These are phyloP conservation scores for Plestiodon gilberti DNA, from an alignment of 2,113 vertebrate species.

Conservation along the genomic window DNA sequence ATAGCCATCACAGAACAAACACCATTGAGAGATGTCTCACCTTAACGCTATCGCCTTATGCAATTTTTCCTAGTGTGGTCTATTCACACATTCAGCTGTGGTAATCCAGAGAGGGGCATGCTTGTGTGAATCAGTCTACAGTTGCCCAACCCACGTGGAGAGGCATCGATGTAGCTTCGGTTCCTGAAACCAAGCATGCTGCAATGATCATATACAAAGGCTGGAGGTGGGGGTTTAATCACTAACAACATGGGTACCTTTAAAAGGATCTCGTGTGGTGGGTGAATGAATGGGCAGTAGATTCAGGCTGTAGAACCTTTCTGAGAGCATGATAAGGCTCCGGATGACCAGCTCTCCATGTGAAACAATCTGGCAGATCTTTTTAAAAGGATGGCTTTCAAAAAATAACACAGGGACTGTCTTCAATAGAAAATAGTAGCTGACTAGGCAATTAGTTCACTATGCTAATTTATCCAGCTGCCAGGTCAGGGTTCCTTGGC, in stretches of 20 bases:
- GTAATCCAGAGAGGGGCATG: no score
- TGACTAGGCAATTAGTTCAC: constrained; percentile 72
- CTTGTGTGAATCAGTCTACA: no score
- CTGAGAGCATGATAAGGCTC: background rate
- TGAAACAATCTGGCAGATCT: background rate
- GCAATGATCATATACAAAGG: no score
- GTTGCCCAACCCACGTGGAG: background rate
- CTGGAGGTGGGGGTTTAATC: no score
- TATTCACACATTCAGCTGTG: background rate
- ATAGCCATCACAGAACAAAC: background rate
- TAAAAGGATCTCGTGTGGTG: background rate
- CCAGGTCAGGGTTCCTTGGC: constrained; percentile 49
- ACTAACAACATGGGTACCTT: background rate
- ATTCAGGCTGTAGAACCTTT: background rate
- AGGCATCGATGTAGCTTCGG: background rate
- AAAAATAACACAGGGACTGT: background rate
- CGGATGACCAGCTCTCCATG: background rate
- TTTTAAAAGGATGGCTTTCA: background rate
- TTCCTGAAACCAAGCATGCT: background rate
- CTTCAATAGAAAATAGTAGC: constrained; percentile 34
- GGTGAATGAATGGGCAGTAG: background rate
- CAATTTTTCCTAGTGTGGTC: background rate
- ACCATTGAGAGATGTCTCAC: background rate
- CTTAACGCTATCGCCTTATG: no score
- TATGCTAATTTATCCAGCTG: constrained; percentile 73